Percentiles rank a stretch among this genome's conserved stretches.
These are phyloP conservation scores for Acanthornis magna DNA, from an alignment of 2,797 vertebrate genomes.

Conservation along the genomic window DNA sequence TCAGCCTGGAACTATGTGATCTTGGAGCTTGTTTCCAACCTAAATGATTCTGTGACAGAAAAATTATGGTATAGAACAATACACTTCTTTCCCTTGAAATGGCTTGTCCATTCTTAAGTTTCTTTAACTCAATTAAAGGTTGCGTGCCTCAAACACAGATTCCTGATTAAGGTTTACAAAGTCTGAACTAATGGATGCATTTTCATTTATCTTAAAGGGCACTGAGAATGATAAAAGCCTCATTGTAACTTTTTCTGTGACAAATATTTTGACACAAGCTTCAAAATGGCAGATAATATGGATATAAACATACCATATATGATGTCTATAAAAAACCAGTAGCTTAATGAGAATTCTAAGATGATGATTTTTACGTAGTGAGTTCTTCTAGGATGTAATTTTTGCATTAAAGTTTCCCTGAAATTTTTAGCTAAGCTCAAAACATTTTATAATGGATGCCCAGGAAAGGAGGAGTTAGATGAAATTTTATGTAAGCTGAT, in stretches of 20 bases:
- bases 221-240: not conserved
- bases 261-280: not conserved
- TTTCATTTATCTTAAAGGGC: not conserved
- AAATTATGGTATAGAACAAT: not conserved
- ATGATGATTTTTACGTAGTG: not conserved
- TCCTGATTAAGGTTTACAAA: not conserved
- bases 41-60: not conserved
- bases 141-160: not conserved
- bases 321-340: not conserved
- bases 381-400: not conserved
- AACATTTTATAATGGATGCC: not conserved
- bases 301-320: not conserved
- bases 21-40: not conserved
- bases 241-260: not conserved
- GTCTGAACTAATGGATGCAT: not conserved
- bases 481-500: not conserved
- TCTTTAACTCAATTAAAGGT: not conserved
- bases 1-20: not conserved
- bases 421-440: not conserved
- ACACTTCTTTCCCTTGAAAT: not conserved
- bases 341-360: not conserved
- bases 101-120: not conserved
- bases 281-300: not conserved
- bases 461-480: not conserved
- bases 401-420: not conserved